These are phyloP conservation scores for Takifugu bimaculatus DNA, from an alignment of 2,113 vertebrate species.

Conservation along the genomic window DNA sequence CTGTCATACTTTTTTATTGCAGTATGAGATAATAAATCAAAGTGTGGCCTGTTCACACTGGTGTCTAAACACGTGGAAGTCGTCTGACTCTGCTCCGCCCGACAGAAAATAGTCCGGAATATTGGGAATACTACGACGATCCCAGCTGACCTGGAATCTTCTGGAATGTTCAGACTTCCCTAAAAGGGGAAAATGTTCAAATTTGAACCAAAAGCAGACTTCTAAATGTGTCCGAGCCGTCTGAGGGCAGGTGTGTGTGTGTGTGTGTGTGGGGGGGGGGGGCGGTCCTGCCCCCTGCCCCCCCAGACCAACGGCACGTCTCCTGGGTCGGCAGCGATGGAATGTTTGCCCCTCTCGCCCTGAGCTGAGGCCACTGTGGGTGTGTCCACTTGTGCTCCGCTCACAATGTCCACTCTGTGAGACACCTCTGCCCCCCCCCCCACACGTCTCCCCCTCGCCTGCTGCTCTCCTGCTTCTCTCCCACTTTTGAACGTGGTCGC, in stretches of 20 bases:
- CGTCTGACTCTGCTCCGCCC: background rate
- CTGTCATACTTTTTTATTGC: conserved; percentile 77
- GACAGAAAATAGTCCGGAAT: too few relatives aligned
- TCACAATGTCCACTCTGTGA: conserved; percentile 75
- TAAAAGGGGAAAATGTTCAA: too few relatives aligned
- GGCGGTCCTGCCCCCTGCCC: too few relatives aligned
- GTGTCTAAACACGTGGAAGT: conserved; percentile 38
- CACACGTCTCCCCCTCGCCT: conserved; percentile 43
- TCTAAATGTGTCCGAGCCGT: too few relatives aligned
- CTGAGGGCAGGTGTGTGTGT: too few relatives aligned
- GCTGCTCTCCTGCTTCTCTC: conserved; percentile 26
- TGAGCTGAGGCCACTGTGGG: conserved; percentile 42
- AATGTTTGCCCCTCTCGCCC: conserved; percentile 32
- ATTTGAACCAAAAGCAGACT: too few relatives aligned
- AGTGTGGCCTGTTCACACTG: conserved; percentile 68
- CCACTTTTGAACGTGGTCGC: conserved; percentile 18
- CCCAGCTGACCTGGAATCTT: too few relatives aligned
- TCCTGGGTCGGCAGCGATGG: background rate
- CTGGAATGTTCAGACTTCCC: too few relatives aligned
- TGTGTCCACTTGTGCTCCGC: conserved; percentile 50
- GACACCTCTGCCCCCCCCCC: conserved; percentile 27
- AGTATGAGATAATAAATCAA: conserved; percentile 69
- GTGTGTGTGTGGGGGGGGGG: too few relatives aligned
- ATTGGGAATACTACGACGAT: too few relatives aligned
- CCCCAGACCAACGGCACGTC: too few relatives aligned